Conservation (phyloP, 2,888 invertebrate species). For the Julus scandinavius region DNA sequence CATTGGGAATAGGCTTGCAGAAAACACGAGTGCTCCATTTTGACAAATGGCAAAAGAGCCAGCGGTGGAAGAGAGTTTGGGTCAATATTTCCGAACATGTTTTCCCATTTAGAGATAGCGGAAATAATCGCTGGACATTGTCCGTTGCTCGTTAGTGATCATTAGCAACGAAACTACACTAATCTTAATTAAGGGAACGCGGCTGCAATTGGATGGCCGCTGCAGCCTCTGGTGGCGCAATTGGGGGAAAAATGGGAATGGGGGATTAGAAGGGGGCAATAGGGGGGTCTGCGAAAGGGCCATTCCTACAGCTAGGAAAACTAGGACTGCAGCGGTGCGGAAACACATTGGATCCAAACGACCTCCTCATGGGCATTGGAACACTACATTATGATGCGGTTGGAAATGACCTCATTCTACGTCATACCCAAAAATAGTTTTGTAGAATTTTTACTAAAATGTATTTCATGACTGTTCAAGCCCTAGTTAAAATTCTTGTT, state of each 20-base stretch:
- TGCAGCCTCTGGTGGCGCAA: background rate
- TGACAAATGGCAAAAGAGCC: background rate
- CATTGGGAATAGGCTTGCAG: background rate
- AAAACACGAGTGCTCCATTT: background rate
- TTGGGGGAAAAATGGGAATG: background rate
- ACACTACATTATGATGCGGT: no score
- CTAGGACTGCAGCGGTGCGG: background rate
- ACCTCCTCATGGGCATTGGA: no score
- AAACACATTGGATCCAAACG: no score
- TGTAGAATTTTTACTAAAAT: no score
- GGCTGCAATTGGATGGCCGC: background rate
- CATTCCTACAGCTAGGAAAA: background rate
- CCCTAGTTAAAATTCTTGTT: no score
- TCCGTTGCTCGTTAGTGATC: slow-evolving; percentile 20
- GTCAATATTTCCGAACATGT: slow-evolving; percentile 33
- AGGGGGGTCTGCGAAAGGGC: background rate
- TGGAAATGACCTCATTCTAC: no score
- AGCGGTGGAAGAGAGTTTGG: slow-evolving; percentile 8
- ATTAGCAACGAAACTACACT: slow-evolving; percentile 27
- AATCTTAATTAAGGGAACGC: background rate
- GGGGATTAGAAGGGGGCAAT: background rate
- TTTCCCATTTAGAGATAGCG: slow-evolving; percentile 33
- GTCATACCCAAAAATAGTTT: no score
- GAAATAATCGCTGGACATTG: slow-evolving; percentile 27
- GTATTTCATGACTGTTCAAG: no score